phyloP scores from a whole-genome alignment of 2,888 invertebrate species.

The Tetropium fuscum region DNA sequence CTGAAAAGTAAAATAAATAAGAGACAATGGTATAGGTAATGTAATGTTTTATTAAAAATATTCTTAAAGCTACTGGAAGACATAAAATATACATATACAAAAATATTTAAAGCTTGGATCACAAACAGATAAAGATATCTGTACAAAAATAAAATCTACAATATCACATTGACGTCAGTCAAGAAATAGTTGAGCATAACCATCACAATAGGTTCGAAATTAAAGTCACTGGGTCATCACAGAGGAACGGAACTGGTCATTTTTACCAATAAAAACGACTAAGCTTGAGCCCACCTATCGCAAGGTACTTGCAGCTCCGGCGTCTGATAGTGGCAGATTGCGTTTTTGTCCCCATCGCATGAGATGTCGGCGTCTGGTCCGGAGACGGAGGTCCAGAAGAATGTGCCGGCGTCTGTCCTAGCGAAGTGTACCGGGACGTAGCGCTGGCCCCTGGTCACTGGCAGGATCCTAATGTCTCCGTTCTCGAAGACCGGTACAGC shows the following conservation, averaged over 20 bases:
- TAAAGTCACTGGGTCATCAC: conserved; percentile 44
- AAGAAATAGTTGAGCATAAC: conserved; percentile 39
- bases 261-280: conserved; percentile 44
- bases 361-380: conserved; percentile 76
- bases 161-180: conserved; percentile 56
- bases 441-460: conserved; percentile 74
- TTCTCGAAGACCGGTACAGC: conserved; percentile 77
- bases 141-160: conserved; percentile 50
- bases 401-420: conserved; percentile 83
- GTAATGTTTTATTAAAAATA: conserved; percentile 33
- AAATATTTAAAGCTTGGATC: conserved; percentile 58
- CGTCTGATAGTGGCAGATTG: conserved; percentile 73
- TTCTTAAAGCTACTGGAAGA: conserved; percentile 53
- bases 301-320: conserved; percentile 74
- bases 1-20: conserved; percentile 27
- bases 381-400: conserved; percentile 84
- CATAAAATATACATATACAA: conserved; percentile 45
- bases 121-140: conserved; percentile 51
- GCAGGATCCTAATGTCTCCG: conserved; percentile 71
- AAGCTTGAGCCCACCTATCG: conserved; percentile 81
- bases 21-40: conserved; percentile 13
- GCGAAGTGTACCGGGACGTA: conserved; percentile 86
- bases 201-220: conserved; percentile 28
- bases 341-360: conserved; percentile 69
- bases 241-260: conserved; percentile 37